Conservation (phyloP, 2,888 invertebrate genomes). For the Melinaea menophilus region DNA sequence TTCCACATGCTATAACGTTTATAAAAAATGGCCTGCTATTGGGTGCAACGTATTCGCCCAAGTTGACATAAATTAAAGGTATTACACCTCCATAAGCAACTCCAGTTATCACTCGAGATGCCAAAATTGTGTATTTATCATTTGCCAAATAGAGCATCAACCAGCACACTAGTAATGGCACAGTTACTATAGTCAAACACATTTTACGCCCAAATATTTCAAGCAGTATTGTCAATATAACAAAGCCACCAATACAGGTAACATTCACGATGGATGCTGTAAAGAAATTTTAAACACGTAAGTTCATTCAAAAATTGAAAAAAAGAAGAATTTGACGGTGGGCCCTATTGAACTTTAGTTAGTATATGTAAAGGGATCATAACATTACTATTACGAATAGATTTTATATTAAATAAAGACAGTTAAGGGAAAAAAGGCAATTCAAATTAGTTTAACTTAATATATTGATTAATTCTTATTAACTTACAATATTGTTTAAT, state of each 20-base stretch:
- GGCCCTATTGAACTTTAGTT: no score
- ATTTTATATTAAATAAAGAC: no score
- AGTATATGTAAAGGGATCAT: no score
- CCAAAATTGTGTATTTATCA: conserved; percentile 19
- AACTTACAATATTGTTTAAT: no score
- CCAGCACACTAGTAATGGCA: conserved; percentile 27
- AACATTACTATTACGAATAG: no score
- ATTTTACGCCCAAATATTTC: conserved; percentile 28
- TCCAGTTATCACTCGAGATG: conserved; percentile 29
- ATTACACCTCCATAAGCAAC: conserved; percentile 30
- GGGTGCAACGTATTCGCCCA: conserved; percentile 18
- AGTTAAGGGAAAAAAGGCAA: no score
- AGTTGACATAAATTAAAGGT: conserved; percentile 13
- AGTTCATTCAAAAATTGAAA: not conserved
- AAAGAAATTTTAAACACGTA: conserved; percentile 7
- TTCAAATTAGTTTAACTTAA: no score
- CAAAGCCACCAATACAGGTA: conserved; percentile 25
- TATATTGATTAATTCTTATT: no score
- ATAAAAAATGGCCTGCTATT: conserved; percentile 7
- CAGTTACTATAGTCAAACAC: conserved; percentile 18
- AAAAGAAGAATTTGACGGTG: not conserved
- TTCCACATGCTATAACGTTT: conserved; percentile 1
- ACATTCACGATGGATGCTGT: conserved; percentile 30
- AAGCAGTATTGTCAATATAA: conserved; percentile 19
- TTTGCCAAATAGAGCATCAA: conserved; percentile 27